A percentile compares a stretch with the other conserved stretches of the same genome.
phyloP scores from a whole-genome alignment of 2,113 vertebrate species.

The Phodopus roborovskii region DNA sequence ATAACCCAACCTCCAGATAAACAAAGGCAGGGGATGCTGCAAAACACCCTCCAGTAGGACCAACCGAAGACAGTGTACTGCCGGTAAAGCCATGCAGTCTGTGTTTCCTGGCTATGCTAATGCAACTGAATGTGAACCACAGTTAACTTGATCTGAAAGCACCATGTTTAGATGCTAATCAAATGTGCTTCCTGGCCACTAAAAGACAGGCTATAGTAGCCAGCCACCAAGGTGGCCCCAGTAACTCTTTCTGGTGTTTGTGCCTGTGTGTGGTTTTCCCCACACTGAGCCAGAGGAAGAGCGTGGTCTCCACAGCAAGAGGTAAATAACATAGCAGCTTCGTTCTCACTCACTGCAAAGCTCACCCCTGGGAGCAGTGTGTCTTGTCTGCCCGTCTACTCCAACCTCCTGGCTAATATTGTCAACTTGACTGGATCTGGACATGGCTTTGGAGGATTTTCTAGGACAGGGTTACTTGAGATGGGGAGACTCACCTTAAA shows the following conservation, averaged over 20 bases:
- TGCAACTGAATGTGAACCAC: conserved; percentile 29
- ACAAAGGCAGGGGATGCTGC: neutral
- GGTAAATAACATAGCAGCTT: neutral
- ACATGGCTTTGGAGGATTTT: neutral
- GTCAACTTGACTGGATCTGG: neutral
- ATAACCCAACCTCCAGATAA: neutral
- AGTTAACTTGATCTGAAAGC: conserved; percentile 14
- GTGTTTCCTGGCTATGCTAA: neutral
- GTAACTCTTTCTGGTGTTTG: neutral
- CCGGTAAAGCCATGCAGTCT: neutral
- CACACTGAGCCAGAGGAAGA: neutral
- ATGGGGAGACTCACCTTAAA: neutral
- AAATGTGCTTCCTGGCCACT: neutral
- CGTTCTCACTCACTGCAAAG: neutral
- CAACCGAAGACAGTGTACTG: neutral
- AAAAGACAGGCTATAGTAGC: neutral
- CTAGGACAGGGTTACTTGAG: neutral
- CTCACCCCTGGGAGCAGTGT: neutral
- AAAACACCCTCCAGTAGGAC: neutral
- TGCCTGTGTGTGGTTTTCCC: neutral
- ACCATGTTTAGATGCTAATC: conserved; percentile 31
- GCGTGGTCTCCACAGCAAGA: neutral
- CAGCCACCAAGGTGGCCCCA: neutral
- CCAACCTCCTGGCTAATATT: neutral
- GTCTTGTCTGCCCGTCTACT: neutral